These are phyloP conservation scores for Heterohyrax brucei DNA, from an alignment of 2,797 vertebrate species.

Conservation along the genomic window DNA sequence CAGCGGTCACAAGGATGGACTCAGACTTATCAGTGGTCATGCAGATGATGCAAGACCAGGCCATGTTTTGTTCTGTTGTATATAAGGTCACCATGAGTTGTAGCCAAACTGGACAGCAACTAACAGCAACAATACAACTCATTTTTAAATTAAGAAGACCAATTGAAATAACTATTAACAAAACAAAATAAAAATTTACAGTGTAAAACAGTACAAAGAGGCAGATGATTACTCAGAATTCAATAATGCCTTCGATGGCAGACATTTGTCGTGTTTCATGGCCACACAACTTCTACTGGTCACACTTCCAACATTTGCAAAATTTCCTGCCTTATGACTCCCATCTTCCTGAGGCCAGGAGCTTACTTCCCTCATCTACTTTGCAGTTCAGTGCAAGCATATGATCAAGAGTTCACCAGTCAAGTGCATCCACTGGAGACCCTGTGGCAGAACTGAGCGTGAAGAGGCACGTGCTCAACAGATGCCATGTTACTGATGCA, in stretches of 20 bases:
- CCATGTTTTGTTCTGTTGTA: neutral
- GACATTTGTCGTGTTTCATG: neutral
- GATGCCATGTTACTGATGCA: neutral
- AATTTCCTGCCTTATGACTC: neutral
- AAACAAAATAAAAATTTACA: slow-evolving; percentile 17
- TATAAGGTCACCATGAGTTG: neutral
- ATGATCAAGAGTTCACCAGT: neutral
- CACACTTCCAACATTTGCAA: neutral
- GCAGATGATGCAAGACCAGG: no score
- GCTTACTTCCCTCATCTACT: neutral
- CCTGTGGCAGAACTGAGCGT: neutral
- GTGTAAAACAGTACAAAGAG: neutral
- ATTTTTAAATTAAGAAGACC: neutral
- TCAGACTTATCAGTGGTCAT: no score
- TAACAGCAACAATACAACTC: no score
- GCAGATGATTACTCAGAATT: neutral
- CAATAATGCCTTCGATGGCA: neutral
- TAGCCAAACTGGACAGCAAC: no score
- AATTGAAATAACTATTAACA: slow-evolving; percentile 29
- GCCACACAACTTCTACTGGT: neutral
- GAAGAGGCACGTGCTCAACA: neutral
- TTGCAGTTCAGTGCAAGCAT: neutral
- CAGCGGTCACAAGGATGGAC: neutral
- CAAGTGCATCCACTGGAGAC: neutral
- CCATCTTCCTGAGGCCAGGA: neutral